Evolutionary conservation across 2,797 vertebrate genomes (phyloP).

Genomic region (Aphelocoma californica): DNA sequence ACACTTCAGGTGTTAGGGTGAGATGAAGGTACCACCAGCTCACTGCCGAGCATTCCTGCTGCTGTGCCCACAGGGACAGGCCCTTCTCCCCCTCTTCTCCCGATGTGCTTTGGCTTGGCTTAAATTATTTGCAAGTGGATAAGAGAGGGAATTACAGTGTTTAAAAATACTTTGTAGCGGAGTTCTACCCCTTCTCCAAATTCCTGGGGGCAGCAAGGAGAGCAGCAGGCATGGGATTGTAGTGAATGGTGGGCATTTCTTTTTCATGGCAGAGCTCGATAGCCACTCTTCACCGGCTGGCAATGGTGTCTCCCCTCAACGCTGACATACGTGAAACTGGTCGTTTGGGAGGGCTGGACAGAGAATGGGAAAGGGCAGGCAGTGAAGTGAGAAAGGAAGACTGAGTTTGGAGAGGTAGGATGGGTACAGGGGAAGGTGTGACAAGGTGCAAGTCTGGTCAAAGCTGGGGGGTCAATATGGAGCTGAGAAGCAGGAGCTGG

Average conservation of each 20-base stretch:
- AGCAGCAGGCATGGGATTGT: neutral
- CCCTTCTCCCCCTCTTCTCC: neutral
- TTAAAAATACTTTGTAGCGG: neutral
- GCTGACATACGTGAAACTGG: rapidly evolving
- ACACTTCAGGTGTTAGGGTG: rapidly evolving
- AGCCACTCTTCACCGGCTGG: rapidly evolving
- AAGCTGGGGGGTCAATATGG: rapidly evolving
- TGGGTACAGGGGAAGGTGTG: neutral
- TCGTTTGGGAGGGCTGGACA: neutral
- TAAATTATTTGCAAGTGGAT: neutral
- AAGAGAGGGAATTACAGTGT: neutral
- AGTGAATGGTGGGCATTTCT: too few relatives aligned
- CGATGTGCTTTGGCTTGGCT: neutral
- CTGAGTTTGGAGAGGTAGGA: neutral
- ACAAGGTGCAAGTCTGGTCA: neutral
- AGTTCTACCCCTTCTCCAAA: neutral
- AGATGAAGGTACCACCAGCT: neutral
- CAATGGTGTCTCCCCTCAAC: neutral
- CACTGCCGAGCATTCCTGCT: neutral
- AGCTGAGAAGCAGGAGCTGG: neutral
- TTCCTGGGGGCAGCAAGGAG: neutral
- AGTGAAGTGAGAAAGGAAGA: neutral
- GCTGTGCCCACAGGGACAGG: neutral
- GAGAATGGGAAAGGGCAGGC: neutral
- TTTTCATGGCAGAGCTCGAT: neutral